Conservation (phyloP, 2,797 vertebrate genomes). For the Pyrocephalus nanus region DNA sequence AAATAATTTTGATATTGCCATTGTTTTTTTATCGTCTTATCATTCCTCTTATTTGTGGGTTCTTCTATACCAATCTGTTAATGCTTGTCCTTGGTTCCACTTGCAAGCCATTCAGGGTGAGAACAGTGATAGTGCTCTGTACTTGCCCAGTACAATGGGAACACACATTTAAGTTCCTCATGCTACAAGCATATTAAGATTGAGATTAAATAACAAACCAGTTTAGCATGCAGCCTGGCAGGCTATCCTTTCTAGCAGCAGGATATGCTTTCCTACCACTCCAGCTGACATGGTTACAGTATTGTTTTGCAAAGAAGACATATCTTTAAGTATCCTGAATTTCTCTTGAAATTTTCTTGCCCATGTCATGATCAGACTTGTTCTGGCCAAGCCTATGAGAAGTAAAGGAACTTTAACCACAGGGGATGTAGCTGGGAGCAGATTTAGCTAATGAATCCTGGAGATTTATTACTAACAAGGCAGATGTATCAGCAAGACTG, state of each 20-base stretch:
- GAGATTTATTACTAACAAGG: conserved; percentile 34
- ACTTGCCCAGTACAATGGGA: neutral
- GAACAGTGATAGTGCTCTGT: neutral
- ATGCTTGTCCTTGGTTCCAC: neutral
- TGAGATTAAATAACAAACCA: neutral
- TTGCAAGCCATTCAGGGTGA: neutral
- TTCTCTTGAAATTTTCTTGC: conserved; percentile 2
- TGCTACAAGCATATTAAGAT: neutral
- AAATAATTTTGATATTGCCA: neutral
- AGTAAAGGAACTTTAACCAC: conserved; percentile 24
- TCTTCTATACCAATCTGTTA: neutral
- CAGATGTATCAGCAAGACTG: conserved; percentile 4
- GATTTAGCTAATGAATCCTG: conserved; percentile 2
- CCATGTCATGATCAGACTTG: conserved; percentile 7
- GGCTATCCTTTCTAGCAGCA: neutral
- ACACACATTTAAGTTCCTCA: neutral
- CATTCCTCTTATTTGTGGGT: neutral
- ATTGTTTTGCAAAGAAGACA: neutral
- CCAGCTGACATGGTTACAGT: neutral
- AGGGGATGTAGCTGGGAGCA: neutral
- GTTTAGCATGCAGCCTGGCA: neutral
- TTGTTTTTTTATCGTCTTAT: neutral
- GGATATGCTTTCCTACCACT: neutral
- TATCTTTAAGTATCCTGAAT: neutral
- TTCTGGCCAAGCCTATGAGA: conserved; percentile 3